Conservation (phyloP, 1,140 invertebrate species). For the Theocolax elegans region DNA sequence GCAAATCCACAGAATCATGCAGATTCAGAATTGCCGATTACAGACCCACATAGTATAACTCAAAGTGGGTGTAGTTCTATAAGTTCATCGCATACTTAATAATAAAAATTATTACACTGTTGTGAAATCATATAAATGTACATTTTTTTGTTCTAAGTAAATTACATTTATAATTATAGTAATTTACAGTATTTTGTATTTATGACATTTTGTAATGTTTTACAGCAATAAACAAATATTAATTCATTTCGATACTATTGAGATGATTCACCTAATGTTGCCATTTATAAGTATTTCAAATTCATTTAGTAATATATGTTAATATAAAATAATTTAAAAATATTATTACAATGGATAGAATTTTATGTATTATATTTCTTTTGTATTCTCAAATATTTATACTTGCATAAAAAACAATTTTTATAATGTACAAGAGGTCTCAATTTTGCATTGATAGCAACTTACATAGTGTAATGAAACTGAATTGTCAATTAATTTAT, state of each 20-base stretch:
- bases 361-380: too few species aligned
- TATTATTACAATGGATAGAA: too few species aligned
- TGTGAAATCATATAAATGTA: constrained; percentile 26
- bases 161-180: constrained; percentile 29
- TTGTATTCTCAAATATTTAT: too few species aligned
- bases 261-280: not conserved
- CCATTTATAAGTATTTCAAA: too few species aligned
- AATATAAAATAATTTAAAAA: too few species aligned
- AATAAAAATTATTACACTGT: constrained; percentile 35
- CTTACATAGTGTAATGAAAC: too few species aligned
- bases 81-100: constrained; percentile 17
- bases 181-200: constrained; percentile 40
- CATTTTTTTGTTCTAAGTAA: constrained; percentile 29
- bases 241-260: not conserved
- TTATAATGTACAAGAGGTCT: too few species aligned
- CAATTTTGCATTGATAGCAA: too few species aligned
- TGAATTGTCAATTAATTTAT: too few species aligned
- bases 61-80: too few species aligned
- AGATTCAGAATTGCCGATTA: constrained; percentile 15
- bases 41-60: constrained; percentile 24
- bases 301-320: too few species aligned
- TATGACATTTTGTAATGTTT: constrained; percentile 38
- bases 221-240: constrained; percentile 38
- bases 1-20: not conserved
- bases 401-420: too few species aligned